Conservation (phyloP, 2,113 vertebrate genomes). For the Spea bombifrons region DNA sequence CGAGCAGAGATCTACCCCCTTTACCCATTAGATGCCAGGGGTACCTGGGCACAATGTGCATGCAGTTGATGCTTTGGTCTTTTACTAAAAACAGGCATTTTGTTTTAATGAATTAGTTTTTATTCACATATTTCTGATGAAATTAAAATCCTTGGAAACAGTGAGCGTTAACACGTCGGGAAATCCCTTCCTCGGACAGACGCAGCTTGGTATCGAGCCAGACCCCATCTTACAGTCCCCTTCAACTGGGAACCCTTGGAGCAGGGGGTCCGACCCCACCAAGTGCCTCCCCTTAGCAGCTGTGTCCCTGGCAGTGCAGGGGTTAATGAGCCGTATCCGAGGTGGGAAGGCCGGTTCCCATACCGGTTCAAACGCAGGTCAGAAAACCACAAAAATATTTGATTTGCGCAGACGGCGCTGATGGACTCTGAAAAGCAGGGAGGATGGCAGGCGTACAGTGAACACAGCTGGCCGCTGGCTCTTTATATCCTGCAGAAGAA, state of each 20-base stretch:
- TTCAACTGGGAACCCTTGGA: background rate
- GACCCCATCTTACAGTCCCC: background rate
- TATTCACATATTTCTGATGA: no score
- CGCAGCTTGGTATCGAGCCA: background rate
- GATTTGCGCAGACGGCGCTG: constrained; percentile 72
- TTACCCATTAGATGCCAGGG: no score
- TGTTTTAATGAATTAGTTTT: no score
- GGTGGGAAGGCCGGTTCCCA: constrained; percentile 55
- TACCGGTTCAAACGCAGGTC: constrained; percentile 73
- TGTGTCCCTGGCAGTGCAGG: constrained; percentile 4
- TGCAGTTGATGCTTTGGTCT: no score
- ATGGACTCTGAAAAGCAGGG: constrained; percentile 68
- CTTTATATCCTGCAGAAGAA: constrained; percentile 57
- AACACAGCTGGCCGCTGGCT: constrained; percentile 70
- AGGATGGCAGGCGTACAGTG: constrained; percentile 73
- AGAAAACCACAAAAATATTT: constrained; percentile 68
- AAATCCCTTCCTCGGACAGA: no score
- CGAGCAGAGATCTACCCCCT: no score
- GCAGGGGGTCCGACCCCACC: background rate
- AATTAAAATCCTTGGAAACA: no score
- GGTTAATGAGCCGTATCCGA: constrained; percentile 63
- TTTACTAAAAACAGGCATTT: no score
- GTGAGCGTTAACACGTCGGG: no score
- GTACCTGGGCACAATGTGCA: no score
- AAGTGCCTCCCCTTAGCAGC: background rate